A percentile compares a stretch with the other conserved stretches of the same genome.
Evolutionary conservation across 2,113 vertebrate genomes (phyloP).

Genomic region (Rhinoptilus africanus): DNA sequence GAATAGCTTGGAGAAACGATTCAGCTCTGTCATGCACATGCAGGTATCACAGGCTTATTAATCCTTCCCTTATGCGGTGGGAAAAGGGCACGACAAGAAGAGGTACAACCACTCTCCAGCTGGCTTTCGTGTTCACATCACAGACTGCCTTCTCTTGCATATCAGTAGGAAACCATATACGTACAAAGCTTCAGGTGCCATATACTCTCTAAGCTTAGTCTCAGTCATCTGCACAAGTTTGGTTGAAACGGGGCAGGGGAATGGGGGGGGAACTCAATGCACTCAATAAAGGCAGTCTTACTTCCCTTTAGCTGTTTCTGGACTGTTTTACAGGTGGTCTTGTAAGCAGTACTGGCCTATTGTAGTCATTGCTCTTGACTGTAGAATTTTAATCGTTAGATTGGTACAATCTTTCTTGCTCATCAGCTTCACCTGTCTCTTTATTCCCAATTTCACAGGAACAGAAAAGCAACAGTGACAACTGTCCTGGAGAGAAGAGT

Average conservation of each 20-base stretch:
- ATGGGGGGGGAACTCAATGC: not conserved
- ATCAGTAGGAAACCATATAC: not conserved
- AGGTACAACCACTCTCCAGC: not conserved
- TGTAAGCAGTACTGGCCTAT: not conserved
- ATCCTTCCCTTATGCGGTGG: not conserved
- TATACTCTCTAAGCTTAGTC: not conserved
- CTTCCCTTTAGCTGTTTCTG: not conserved
- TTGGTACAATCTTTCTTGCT: not conserved
- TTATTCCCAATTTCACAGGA: not conserved
- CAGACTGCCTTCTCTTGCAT: not conserved
- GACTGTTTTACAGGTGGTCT: not conserved
- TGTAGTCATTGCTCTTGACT: not conserved
- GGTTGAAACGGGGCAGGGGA: rapidly evolving
- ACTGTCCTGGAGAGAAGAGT: not conserved
- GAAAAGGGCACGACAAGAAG: not conserved
- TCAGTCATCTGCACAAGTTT: not conserved
- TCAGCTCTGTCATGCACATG: not conserved
- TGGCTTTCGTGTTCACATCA: not conserved
- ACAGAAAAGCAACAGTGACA: not conserved
- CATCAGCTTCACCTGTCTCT: not conserved
- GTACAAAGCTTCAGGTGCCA: not conserved
- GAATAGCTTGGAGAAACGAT: not conserved
- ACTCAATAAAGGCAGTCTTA: not conserved
- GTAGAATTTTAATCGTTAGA: not conserved
- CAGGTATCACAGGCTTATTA: not conserved